Evolutionary conservation across 2,797 vertebrate species (phyloP).

Genomic region (Columba guinea): DNA sequence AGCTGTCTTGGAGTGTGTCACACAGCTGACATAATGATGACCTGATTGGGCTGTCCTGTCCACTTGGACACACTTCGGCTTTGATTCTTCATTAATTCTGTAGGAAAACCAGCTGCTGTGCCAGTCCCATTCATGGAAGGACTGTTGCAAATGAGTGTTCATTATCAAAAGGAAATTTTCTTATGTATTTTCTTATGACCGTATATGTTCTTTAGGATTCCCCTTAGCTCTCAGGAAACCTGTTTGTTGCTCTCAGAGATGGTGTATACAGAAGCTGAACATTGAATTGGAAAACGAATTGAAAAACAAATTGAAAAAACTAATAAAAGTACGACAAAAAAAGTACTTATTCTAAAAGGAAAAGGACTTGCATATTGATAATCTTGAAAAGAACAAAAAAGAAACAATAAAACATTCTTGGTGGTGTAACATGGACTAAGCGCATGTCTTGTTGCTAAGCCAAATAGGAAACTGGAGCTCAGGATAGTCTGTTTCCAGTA

Average conservation of each 20-base stretch:
- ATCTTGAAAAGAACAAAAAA: neutral
- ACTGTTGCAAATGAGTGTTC: neutral
- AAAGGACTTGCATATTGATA: neutral
- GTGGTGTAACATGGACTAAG: neutral
- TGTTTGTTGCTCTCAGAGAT: conserved; percentile 3
- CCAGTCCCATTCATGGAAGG: neutral
- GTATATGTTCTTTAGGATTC: neutral
- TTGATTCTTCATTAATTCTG: conserved; percentile 55
- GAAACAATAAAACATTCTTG: neutral
- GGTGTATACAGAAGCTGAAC: neutral
- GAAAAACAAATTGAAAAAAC: neutral
- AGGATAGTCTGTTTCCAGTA: neutral
- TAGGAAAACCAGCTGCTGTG: conserved; percentile 45
- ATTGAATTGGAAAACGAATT: neutral
- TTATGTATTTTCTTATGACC: conserved; percentile 37
- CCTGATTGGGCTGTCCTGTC: conserved; percentile 21
- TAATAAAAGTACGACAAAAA: neutral
- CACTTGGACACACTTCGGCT: conserved; percentile 42
- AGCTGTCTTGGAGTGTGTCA: conserved; percentile 40
- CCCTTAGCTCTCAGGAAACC: neutral
- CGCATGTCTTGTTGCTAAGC: neutral
- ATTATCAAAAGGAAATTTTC: conserved; percentile 46
- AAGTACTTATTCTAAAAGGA: neutral
- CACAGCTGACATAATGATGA: conserved; percentile 29
- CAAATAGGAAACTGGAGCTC: neutral